Conservation (phyloP, 2,113 vertebrate genomes). For the Myotis davidii region DNA sequence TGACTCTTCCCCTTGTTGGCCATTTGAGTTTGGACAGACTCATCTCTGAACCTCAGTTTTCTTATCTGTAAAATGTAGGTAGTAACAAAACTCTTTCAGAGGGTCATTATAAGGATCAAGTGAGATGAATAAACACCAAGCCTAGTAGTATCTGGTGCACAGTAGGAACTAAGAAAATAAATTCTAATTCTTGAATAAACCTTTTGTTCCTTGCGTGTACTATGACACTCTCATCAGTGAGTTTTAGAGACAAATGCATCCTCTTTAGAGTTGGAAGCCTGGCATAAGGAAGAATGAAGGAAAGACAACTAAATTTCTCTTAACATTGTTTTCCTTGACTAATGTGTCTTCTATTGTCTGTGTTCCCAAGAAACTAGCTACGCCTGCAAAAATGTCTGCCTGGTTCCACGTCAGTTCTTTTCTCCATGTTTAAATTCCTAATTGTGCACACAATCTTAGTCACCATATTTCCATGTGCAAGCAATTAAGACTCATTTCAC, state of each 20-base stretch:
- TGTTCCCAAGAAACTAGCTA: slow-evolving; percentile 29
- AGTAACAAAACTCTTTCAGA: background rate
- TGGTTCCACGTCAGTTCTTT: slow-evolving; percentile 58
- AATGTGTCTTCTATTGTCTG: slow-evolving; percentile 16
- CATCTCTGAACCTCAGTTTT: background rate
- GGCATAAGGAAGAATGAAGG: background rate
- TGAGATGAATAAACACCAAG: background rate
- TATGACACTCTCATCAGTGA: background rate
- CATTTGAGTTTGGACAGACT: background rate
- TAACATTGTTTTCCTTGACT: slow-evolving; percentile 29
- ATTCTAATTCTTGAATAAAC: background rate
- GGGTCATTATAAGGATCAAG: background rate
- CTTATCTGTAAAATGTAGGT: background rate
- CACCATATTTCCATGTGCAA: slow-evolving; percentile 79
- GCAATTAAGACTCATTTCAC: slow-evolving; percentile 76
- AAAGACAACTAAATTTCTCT: slow-evolving; percentile 20
- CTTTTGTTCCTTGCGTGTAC: background rate
- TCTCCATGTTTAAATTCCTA: slow-evolving; percentile 76
- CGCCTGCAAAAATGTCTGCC: slow-evolving; percentile 35
- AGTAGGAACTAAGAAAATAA: background rate
- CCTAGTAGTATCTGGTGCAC: background rate
- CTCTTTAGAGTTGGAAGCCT: background rate
- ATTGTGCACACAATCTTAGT: slow-evolving; percentile 76
- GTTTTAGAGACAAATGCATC: background rate
- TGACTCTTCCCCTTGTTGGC: background rate